Evolutionary conservation across 1,140 invertebrate genomes (phyloP), one percentile per base, ranked within the genome.

Genomic region (Drosophila yakuba): DNA sequence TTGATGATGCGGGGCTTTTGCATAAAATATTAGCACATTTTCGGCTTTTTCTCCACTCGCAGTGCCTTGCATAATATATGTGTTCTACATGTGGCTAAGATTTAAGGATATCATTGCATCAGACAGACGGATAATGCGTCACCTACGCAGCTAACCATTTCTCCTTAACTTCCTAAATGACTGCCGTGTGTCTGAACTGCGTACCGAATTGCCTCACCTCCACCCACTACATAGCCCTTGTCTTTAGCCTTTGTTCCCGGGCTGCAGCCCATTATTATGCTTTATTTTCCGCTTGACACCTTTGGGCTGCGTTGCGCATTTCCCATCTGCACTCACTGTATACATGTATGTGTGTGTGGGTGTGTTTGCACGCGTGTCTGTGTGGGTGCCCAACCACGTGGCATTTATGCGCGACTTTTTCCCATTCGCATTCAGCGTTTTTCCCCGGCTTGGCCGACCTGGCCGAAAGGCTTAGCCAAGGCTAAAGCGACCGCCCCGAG

Each of bases 241-340:
- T 32, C 25, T 38, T 20, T 15, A 45, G 50, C 71, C 61, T 66
- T 75, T 66, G 71, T 76, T 75, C 12, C 45, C 50, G 51, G 59
- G 50, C 68, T 78, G 84, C 56, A 57, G 39, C 67, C 47, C 47
- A 66, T 78, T 71, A 83, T 86, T 86, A 88, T 86, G 83, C 83
- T 86, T 88, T 86, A 88, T 89, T 86, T 86, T 86, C 83, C 83
- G 84, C 84, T 83, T 88, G 83, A 89, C 83, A 86, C 84, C 83
- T 86, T 83, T 86, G 79, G 66, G 79, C 71, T 88, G 72, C 83
- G 79, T 83, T 86, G 84, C 83, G 83, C 83, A 86, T 86, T 86
- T 86, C 83, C 84, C 75, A 79, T 86, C 54, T 48, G 54, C 80
- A 84, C 72, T 48, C 74, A 66, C 59, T 58, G 43, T 59, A 51